These are phyloP conservation scores for Ochotona princeps DNA, from an alignment of 2,113 vertebrate genomes.

Conservation along the genomic window DNA sequence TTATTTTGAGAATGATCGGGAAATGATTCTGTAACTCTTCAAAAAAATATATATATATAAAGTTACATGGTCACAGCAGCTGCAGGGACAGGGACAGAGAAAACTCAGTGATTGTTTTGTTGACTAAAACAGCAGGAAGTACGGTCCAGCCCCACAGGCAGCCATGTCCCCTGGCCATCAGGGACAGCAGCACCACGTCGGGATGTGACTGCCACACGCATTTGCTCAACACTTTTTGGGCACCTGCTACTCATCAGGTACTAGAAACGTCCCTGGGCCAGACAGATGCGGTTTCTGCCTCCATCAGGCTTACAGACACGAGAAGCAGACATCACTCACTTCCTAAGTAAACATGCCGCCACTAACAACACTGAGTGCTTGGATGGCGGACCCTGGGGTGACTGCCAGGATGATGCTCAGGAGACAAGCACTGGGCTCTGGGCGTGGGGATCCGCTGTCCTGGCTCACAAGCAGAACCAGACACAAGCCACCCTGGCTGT, in stretches of 20 bases:
- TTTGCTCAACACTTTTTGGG: neutral
- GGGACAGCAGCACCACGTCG: neutral
- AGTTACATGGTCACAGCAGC: neutral
- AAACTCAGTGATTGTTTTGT: neutral
- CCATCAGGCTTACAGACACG: neutral
- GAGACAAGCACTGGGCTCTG: neutral
- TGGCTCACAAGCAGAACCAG: neutral
- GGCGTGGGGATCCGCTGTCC: no score
- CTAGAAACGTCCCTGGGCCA: neutral
- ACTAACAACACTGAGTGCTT: neutral
- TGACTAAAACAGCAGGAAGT: neutral
- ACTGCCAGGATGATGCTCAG: neutral
- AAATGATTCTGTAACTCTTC: no score
- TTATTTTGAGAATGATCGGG: no score
- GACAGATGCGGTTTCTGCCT: neutral
- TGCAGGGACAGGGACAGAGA: neutral
- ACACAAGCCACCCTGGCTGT: neutral
- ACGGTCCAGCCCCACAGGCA: neutral
- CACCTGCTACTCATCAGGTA: neutral
- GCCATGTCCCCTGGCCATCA: neutral
- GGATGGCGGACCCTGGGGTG: neutral
- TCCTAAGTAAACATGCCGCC: neutral
- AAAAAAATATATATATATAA: no score
- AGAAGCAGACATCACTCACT: neutral
- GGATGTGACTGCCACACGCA: neutral